These are phyloP conservation scores for Heliocidaris erythrogramma DNA, from an alignment of 35 echinoderm and acorn worm genomes.

Conservation along the genomic window DNA sequence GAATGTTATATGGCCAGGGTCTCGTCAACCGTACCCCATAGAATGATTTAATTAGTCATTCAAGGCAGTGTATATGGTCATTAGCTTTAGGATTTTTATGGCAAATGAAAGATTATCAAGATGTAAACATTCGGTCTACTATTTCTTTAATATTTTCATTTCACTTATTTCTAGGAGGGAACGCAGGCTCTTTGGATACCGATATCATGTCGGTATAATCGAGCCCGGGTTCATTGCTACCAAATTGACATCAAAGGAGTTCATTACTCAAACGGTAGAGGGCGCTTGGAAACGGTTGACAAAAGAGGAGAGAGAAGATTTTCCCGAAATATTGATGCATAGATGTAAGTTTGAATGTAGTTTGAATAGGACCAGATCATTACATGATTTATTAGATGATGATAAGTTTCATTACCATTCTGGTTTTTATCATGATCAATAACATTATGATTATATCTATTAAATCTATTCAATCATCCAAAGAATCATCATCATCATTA, in stretches of 20 bases:
- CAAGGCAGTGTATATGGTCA: neutral
- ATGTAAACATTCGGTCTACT: neutral
- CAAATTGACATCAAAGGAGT: neutral
- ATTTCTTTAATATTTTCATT: neutral
- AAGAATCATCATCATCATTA: no score
- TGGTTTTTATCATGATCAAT: no score
- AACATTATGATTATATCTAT: no score
- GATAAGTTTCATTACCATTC: no score
- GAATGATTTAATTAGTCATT: no score
- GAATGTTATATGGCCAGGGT: no score
- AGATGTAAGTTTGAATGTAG: neutral
- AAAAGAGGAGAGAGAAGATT: neutral
- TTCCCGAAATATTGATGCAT: neutral
- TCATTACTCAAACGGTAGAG: neutral
- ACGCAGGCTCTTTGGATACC: neutral
- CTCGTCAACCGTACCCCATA: neutral
- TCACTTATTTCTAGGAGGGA: neutral
- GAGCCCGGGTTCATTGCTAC: slow-evolving; percentile 14
- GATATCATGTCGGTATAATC: neutral
- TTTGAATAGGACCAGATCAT: no score
- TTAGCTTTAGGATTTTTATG: neutral
- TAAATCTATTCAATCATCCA: no score
- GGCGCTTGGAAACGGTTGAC: neutral
- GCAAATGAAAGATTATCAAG: neutral
- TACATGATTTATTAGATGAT: no score